Percentiles rank a stretch among this genome's conserved stretches.
phyloP scores from a whole-genome alignment of 35 echinoderm and acorn worm genomes.

The Antedon bifida region DNA sequence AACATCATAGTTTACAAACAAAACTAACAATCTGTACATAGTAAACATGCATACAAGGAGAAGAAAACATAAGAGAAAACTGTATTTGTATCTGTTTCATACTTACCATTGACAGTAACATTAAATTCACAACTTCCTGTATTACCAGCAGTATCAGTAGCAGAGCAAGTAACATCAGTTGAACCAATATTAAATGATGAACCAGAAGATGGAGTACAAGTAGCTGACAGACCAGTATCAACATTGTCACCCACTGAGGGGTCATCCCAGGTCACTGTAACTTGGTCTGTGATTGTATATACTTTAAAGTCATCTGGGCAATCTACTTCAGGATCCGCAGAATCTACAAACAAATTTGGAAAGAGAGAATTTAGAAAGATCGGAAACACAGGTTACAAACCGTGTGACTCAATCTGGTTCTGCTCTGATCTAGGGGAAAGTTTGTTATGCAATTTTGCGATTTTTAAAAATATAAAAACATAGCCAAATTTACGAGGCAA shows the following conservation, averaged over 20 bases:
- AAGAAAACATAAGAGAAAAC: no score
- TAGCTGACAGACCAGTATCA: not conserved
- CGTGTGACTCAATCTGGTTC: no score
- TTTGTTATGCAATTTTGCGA: no score
- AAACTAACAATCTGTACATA: no score
- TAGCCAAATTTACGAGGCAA: no score
- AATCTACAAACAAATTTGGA: not conserved
- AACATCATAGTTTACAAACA: no score
- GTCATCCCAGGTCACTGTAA: not conserved
- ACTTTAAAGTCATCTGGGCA: not conserved
- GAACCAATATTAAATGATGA: not conserved
- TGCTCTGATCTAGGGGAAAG: no score
- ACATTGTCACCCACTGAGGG: not conserved
- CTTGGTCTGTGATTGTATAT: not conserved
- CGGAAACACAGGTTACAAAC: no score
- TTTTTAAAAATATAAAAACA: no score
- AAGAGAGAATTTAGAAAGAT: no score
- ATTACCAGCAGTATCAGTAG: not conserved
- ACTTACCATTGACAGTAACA: not conserved
- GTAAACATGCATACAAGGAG: no score
- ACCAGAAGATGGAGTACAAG: not conserved
- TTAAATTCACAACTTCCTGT: not conserved
- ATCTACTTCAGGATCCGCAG: not conserved
- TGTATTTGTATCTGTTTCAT: no score
- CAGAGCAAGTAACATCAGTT: not conserved